Evolutionary conservation across 2,797 vertebrate species (phyloP), one percentile per base, ranked within the genome.

Genomic region (Gouania willdenowi): DNA sequence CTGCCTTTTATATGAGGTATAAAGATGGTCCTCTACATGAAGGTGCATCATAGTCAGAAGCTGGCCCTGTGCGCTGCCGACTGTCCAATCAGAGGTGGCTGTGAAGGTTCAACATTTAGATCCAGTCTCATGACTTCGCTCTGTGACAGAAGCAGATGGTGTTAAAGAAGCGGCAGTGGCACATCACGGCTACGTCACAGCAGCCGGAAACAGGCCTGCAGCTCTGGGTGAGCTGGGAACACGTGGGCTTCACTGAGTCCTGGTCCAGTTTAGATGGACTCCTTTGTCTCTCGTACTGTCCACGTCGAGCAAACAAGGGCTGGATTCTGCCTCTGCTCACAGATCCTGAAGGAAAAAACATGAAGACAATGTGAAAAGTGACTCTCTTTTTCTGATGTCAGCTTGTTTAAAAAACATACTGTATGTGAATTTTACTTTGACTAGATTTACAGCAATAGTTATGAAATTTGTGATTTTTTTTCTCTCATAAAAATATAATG

Each of bases 111-210:
- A 13, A 13, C 14, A 13, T 3, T 3, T 3, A 3, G 13, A 13
- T 21, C 20, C n/a, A n/a, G n/a, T n/a, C n/a, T n/a, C 50, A 14
- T 18, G 26, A 57, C 33, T 63, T 87, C 19, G 66, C 79, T 59
- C 78, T 89, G 54, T 87, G 84, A 77, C 92, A 92, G 67, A 88
- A 88, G 77, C 90, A 91, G 75, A 89, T 87, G 10, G 85, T 52
- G 0, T 90, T 92, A 85, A 94, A 94, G 84, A 94, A 93, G 55
- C 76, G 91, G 69, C 93, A 93, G 78, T 91, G 92, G 77, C 92
- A 94, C 1, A 72, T 80, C 30, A 85, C 82, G 0, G 81, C 84
- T 0, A 81, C 75, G 38, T 89, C 89, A 0, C 93, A 95, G 81
- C 93, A 94, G 22, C 90, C 58, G 5, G 85, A 83, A 8, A 84